phyloP scores from a whole-genome alignment of 2,888 invertebrate species.

The Calameuta idolon region DNA sequence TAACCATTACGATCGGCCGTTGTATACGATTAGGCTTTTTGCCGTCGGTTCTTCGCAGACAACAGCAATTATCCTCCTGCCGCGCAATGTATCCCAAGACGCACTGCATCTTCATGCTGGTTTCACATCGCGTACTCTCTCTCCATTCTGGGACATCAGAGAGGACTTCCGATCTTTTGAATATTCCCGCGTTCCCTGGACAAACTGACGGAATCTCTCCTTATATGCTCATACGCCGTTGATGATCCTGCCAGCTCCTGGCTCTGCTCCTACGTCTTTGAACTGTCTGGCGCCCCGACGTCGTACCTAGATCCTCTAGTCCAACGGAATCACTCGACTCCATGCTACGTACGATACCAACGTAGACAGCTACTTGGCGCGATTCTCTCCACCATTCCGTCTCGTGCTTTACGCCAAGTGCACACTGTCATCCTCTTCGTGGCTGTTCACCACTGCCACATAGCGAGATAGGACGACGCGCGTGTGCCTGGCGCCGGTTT shows the following conservation, averaged over 20 bases:
- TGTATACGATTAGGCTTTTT: slow-evolving; percentile 53
- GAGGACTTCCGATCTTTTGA: slow-evolving; percentile 49
- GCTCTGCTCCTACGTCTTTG: not conserved
- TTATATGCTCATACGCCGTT: not conserved
- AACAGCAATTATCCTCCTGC: slow-evolving; percentile 21
- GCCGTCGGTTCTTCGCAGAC: slow-evolving; percentile 12
- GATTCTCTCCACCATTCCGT: not conserved
- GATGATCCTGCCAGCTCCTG: not conserved
- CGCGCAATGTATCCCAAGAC: slow-evolving; percentile 1
- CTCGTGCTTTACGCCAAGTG: not conserved
- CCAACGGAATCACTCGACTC: not conserved
- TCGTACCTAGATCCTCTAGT: not conserved
- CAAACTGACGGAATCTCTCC: not conserved
- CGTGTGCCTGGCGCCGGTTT: slow-evolving; percentile 4
- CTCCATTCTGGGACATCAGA: slow-evolving; percentile 50
- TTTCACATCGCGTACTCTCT: slow-evolving; percentile 12
- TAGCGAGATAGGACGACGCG: not conserved
- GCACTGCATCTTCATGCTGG: slow-evolving; percentile 13
- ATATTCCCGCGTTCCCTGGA: slow-evolving; percentile 29
- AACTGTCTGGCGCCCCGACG: not conserved
- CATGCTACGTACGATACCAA: not conserved
- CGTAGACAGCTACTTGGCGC: not conserved
- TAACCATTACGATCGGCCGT: slow-evolving; percentile 51
- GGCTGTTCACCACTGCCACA: not conserved
- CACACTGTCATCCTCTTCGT: not conserved